Conservation (phyloP, 2,888 invertebrate genomes). For the Cryptophagus acutangulus region DNA sequence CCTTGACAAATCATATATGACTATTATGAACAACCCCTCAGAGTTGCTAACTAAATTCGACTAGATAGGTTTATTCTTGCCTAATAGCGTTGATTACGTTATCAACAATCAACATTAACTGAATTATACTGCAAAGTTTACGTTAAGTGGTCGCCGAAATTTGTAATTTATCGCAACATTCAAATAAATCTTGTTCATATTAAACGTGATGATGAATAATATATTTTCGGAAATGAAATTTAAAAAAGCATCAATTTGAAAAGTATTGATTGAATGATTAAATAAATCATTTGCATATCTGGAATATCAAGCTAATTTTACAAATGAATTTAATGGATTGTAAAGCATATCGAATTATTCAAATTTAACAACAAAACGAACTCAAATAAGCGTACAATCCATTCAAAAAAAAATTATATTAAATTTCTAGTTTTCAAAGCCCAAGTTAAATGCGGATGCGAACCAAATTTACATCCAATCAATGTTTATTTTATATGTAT, state of each 20-base stretch:
- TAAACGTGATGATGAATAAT: conserved; percentile 20
- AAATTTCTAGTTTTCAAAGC: conserved; percentile 6
- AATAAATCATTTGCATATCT: conserved; percentile 23
- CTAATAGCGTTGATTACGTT: not conserved
- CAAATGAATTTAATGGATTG: conserved; percentile 26
- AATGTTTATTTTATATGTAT: no score
- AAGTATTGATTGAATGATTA: conserved; percentile 23
- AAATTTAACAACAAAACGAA: conserved; percentile 19
- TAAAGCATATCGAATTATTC: conserved; percentile 24
- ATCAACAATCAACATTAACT: not conserved
- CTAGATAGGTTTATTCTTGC: conserved; percentile 4
- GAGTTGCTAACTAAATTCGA: conserved; percentile 17
- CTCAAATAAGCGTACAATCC: conserved; percentile 6
- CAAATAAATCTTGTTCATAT: conserved; percentile 21
- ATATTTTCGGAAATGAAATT: conserved; percentile 9
- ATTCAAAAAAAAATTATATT: conserved; percentile 5
- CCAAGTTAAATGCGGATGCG: conserved; percentile 8
- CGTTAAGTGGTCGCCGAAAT: conserved; percentile 2
- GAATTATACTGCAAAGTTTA: not conserved
- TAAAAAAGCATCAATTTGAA: not conserved
- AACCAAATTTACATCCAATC: no score
- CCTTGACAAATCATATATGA: conserved; percentile 20
- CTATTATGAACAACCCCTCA: conserved; percentile 16
- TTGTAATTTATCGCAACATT: not conserved
- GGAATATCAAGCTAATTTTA: conserved; percentile 24